Conservation (phyloP, 2,888 invertebrate species). For the Lochmaea crataegi region DNA sequence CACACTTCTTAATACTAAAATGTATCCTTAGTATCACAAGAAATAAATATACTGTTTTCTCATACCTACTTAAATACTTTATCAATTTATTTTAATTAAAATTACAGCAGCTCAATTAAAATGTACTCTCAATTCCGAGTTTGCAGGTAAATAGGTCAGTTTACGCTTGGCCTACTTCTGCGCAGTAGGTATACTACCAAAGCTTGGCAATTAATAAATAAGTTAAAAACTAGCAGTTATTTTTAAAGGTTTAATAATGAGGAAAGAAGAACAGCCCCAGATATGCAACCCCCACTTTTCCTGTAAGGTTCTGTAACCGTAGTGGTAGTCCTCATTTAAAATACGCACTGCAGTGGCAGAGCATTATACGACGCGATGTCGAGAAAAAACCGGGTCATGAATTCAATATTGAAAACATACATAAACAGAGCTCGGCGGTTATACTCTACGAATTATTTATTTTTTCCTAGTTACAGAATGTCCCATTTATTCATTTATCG, state of each 20-base stretch:
- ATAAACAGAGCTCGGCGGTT: constrained; percentile 15
- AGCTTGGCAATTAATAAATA: background rate
- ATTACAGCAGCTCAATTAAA: background rate
- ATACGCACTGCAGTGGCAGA: constrained; percentile 32
- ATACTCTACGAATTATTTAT: constrained; percentile 4
- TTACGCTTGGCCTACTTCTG: constrained; percentile 7
- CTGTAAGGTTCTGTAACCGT: constrained; percentile 1
- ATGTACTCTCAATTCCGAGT: constrained; percentile 3
- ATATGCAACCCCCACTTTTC: background rate
- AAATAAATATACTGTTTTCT: background rate
- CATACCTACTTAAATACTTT: background rate
- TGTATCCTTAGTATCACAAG: too few relatives aligned
- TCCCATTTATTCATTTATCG: background rate
- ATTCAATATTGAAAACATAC: constrained; percentile 28
- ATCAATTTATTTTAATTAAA: background rate
- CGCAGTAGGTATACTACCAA: background rate
- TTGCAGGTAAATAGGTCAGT: constrained; percentile 13
- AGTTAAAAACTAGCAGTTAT: background rate
- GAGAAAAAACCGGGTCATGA: constrained; percentile 33
- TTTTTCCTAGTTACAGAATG: background rate
- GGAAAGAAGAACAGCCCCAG: background rate
- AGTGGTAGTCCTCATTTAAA: constrained; percentile 22
- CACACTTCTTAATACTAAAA: too few relatives aligned
- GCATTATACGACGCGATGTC: constrained; percentile 27
- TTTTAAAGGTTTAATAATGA: background rate